phyloP scores from a whole-genome alignment of 2,797 vertebrate genomes.

The Sciurus vulgaris region DNA sequence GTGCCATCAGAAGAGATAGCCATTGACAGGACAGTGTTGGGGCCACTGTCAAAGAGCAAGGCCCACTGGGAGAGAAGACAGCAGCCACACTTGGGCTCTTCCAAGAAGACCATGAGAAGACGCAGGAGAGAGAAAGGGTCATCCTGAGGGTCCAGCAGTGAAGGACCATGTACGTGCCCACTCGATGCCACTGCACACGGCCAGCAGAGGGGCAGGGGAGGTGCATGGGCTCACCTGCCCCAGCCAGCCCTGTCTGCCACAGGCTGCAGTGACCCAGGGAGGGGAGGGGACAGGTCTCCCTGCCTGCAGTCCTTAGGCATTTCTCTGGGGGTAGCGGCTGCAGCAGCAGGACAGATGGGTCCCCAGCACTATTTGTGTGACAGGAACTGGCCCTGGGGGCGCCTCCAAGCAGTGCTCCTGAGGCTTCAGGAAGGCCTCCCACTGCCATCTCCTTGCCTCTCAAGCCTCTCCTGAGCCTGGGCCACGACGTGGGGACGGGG shows the following conservation, averaged over 20 bases:
- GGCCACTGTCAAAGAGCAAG: background rate
- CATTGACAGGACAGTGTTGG: too few relatives aligned
- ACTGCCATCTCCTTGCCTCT: background rate
- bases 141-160: rapidly evolving
- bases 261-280: background rate
- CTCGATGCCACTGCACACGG: too few relatives aligned
- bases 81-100: too few relatives aligned
- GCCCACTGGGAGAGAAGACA: background rate
- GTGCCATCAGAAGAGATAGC: background rate
- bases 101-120: background rate
- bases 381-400: rapidly evolving
- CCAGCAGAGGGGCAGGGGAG: rapidly evolving
- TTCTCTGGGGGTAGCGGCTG: rapidly evolving
- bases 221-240: rapidly evolving
- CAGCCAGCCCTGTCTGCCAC: too few relatives aligned
- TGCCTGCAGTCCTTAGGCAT: rapidly evolving
- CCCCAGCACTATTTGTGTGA: rapidly evolving
- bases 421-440: rapidly evolving
- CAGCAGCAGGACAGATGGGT: rapidly evolving
- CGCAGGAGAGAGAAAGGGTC: too few relatives aligned
- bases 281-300: background rate
- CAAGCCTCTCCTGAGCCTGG: background rate
- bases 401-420: rapidly evolving
- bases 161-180: too few relatives aligned
- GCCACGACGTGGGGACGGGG: rapidly evolving